Evolutionary conservation across 1,140 invertebrate genomes (phyloP), one percentile per base, ranked within the genome.

Genomic region (Caenorhabditis tropicalis): DNA sequence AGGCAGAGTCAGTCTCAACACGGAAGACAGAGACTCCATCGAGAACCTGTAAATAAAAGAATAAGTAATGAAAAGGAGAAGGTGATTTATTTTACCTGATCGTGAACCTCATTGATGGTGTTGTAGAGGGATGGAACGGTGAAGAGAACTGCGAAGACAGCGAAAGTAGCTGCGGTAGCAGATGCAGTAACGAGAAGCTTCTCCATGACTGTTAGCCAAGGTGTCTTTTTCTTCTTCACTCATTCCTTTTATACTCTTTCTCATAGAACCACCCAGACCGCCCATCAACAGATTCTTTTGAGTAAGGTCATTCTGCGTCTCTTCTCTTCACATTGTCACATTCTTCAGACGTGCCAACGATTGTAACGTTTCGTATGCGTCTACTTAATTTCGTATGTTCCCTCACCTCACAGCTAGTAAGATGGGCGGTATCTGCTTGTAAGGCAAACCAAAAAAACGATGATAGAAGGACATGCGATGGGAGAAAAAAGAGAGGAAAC

Each of bases 41-140:
- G 53, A 87, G 82, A 70, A 82, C 82, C 81, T 82, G 19, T 19
- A 51, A 56, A 60, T 33, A 24, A 43, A 0, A 27, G 16, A 19
- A 31, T 27, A 16, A 24, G 29, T n/a, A 33, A 1, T 0, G 1
- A 19, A 0, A 9, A 16, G 21, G 27, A 6, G 0, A 31, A 74
- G n/a, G 1, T 9, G 16, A 29, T 3, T 31, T n/a, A 39, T 24
- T 5, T 86, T 48, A 87, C 86, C 82, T 87, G 84, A 87, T 87
- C 86, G 82, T 87, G 86, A 33, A 87, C 53, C 79, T 87, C 86
- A 74, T 87, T 87, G 79, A 87, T 87, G 74, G 79, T 82, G 65
- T 84, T 82, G 86, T 87, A 87, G 58, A 87, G 86, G 46, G 46
- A 56, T 51, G 79, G 79, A 51, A 81, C 33, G 21, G 79, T 81